Conservation (phyloP, 2,113 vertebrate genomes). For the Oreamnos americanus region DNA sequence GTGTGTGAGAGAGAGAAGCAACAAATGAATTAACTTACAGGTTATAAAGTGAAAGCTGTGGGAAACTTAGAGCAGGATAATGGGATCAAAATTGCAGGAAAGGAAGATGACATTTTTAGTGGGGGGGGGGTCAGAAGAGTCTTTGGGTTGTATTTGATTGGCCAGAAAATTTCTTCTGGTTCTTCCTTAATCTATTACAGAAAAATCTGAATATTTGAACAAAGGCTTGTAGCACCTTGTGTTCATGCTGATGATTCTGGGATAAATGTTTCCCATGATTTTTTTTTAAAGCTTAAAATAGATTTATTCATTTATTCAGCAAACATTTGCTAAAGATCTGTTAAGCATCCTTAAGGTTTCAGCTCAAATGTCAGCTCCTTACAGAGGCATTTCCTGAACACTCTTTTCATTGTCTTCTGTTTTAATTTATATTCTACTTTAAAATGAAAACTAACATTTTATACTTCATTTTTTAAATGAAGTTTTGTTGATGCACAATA, state of each 20-base stretch:
- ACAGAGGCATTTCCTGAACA: accelerated
- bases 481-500: background rate
- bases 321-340: background rate
- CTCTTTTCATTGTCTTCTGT: background rate
- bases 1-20: background rate
- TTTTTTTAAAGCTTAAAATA: background rate
- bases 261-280: background rate
- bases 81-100: accelerated
- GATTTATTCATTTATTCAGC: background rate
- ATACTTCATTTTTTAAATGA: background rate
- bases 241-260: background rate
- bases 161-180: background rate
- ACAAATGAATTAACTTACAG: background rate
- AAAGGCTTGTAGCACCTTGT: background rate
- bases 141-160: background rate
- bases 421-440: background rate
- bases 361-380: background rate
- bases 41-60: background rate
- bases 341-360: background rate
- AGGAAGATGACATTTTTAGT: background rate
- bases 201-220: background rate
- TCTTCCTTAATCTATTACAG: background rate
- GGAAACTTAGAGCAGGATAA: no score
- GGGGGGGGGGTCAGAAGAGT: background rate
- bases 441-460: background rate